Evolutionary conservation across 1,140 invertebrate genomes (phyloP).

Genomic region (Vollenhovia emeryi): DNA sequence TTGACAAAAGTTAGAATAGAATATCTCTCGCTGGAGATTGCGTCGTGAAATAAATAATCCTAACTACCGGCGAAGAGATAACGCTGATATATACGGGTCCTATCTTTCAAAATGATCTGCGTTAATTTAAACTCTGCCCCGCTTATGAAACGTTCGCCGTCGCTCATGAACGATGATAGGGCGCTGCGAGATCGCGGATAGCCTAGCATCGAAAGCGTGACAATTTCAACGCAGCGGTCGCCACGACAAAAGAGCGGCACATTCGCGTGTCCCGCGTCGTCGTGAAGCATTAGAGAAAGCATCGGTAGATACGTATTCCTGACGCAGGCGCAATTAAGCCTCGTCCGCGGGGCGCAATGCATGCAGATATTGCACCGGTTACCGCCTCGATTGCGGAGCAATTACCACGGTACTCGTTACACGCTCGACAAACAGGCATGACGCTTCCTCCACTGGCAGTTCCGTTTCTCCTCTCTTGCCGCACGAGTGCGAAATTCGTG

Average conservation of each 20-base stretch:
- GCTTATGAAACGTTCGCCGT: conserved; percentile 13
- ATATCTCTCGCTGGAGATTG: neutral
- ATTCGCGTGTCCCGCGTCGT: neutral
- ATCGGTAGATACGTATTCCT: conserved; percentile 41
- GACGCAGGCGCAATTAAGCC: conserved; percentile 61
- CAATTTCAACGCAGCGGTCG: conserved; percentile 16
- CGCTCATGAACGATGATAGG: neutral
- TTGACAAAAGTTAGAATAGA: neutral
- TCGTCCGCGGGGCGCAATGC: conserved; percentile 21
- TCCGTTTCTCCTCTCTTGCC: conserved; percentile 24
- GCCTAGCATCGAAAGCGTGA: conserved; percentile 20
- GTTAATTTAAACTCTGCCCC: neutral
- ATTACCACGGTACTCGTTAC: conserved; percentile 64
- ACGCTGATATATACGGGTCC: neutral
- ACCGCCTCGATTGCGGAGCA: conserved; percentile 56
- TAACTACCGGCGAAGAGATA: neutral
- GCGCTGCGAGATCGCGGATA: conserved; percentile 7
- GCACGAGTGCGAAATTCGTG: conserved; percentile 43
- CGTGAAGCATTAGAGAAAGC: conserved; percentile 65
- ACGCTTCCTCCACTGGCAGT: conserved; percentile 9
- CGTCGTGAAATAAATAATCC: neutral
- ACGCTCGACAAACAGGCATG: conserved; percentile 42
- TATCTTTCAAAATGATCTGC: conserved; percentile 20
- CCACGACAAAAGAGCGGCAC: conserved; percentile 49
- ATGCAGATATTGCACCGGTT: conserved; percentile 43